These are phyloP conservation scores for Eumacrocentrus americanus DNA, from an alignment of 2,888 invertebrate species.

Conservation along the genomic window DNA sequence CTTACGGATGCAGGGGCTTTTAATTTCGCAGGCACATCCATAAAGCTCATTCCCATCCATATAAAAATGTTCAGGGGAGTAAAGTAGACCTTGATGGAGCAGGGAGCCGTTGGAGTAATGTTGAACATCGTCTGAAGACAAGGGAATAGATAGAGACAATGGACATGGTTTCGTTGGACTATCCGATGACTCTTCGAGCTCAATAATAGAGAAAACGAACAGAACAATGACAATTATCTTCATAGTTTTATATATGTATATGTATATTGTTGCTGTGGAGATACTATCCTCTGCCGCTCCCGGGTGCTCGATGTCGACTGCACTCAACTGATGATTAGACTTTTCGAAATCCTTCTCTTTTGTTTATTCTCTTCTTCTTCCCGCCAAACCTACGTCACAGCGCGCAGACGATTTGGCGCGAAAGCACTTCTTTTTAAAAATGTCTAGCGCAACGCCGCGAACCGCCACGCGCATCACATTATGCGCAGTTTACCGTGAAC, in stretches of 20 bases:
- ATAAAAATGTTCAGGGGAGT: no score
- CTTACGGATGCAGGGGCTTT: conserved; percentile 47
- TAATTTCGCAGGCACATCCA: conserved; percentile 46
- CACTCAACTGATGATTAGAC: conserved; percentile 5
- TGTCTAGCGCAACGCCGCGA: no score
- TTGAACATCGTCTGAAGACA: no score
- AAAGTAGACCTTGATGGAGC: no score
- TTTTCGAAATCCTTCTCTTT: conserved; percentile 23
- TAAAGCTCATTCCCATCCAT: conserved; percentile 38
- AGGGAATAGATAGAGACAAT: conserved; percentile 26
- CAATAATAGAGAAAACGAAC: neutral
- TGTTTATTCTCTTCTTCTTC: conserved; percentile 27
- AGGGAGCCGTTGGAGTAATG: conserved; percentile 28
- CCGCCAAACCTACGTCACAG: no score
- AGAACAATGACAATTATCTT: neutral
- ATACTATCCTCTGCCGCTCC: conserved; percentile 22
- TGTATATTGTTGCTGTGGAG: neutral
- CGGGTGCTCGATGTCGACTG: conserved; percentile 30
- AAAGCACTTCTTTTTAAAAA: no score
- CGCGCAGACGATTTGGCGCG: no score
- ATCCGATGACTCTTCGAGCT: neutral
- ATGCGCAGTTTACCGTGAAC: no score
- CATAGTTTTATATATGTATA: neutral
- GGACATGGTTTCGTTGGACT: no score
- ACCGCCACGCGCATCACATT: no score